These are phyloP conservation scores for Triplophysa dalaica DNA, from an alignment of 2,113 vertebrate species.

Conservation along the genomic window DNA sequence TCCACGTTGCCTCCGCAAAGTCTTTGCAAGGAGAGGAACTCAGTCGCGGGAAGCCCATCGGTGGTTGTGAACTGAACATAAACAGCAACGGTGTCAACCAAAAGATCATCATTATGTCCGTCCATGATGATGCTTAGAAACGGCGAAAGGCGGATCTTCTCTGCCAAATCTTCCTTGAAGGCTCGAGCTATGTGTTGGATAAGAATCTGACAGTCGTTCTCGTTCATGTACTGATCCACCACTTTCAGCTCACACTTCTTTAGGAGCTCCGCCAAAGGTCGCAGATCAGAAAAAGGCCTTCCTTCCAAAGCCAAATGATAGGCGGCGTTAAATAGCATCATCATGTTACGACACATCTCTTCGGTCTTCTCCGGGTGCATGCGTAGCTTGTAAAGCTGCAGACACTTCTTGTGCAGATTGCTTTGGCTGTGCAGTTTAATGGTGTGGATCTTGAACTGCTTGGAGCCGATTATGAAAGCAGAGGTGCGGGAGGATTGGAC, in stretches of 20 bases:
- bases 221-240: conserved; percentile 97
- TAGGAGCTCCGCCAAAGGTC: conserved; percentile 90
- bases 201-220: conserved; percentile 91
- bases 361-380: conserved; percentile 98
- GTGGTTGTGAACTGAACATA: conserved; percentile 89
- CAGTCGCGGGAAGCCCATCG: conserved; percentile 84
- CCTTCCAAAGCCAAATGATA: conserved; percentile 93
- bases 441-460: conserved; percentile 98
- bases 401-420: conserved; percentile 97
- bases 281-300: conserved; percentile 88
- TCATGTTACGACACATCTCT: conserved; percentile 97
- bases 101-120: conserved; percentile 85
- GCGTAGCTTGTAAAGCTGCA: conserved; percentile 95
- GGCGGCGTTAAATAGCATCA: conserved; percentile 89
- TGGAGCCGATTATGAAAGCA: conserved; percentile 95
- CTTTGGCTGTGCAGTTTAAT: conserved; percentile 98
- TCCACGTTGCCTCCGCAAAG: conserved; percentile 83
- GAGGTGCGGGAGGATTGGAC: conserved; percentile 95
- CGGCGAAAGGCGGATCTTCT: conserved; percentile 90
- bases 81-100: conserved; percentile 88
- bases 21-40: conserved; percentile 91
- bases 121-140: conserved; percentile 93
- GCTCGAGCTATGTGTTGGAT: conserved; percentile 89
- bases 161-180: conserved; percentile 88
- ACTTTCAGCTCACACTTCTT: conserved; percentile 94